A percentile compares a stretch with the other conserved stretches of the same genome.
Evolutionary conservation across 1,140 invertebrate genomes (phyloP).

Genomic region (Doryteuthis pealeii): DNA sequence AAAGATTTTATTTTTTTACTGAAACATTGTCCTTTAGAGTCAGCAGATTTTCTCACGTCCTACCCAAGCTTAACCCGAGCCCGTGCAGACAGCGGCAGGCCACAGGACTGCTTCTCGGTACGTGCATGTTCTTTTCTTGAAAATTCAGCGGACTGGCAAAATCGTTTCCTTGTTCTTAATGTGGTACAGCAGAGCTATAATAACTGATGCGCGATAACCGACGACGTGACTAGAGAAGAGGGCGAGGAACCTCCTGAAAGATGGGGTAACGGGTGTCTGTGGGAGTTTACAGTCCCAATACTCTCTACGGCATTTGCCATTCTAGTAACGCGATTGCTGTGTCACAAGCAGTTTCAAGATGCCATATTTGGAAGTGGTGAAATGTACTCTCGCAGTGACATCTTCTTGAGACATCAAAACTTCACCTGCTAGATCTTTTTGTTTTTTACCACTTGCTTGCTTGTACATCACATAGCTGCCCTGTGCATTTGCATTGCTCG

Average conservation of each 20-base stretch:
- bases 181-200: conserved; percentile 57
- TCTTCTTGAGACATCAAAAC: conserved; percentile 41
- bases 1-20: conserved; percentile 64
- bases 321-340: not conserved
- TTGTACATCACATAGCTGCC: conserved; percentile 56
- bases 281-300: conserved; percentile 15
- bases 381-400: conserved; percentile 27
- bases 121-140: conserved; percentile 47
- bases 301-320: not conserved
- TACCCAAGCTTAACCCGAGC: conserved; percentile 60
- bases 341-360: not conserved
- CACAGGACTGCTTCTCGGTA: conserved; percentile 65
- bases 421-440: conserved; percentile 41
- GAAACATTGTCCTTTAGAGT: conserved; percentile 64
- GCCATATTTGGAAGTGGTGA: not conserved
- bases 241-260: conserved; percentile 39
- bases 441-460: conserved; percentile 31
- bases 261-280: conserved; percentile 26
- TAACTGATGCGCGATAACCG: conserved; percentile 53
- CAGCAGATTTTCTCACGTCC: conserved; percentile 65
- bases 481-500: conserved; percentile 53
- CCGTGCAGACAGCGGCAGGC: conserved; percentile 62
- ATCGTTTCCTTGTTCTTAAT: conserved; percentile 42
- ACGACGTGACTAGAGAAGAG: conserved; percentile 40
- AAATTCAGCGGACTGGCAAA: conserved; percentile 47